Evolutionary conservation across 2,888 invertebrate species (phyloP), one percentile per base, ranked within the genome.

Genomic region (Oligia strigilis): DNA sequence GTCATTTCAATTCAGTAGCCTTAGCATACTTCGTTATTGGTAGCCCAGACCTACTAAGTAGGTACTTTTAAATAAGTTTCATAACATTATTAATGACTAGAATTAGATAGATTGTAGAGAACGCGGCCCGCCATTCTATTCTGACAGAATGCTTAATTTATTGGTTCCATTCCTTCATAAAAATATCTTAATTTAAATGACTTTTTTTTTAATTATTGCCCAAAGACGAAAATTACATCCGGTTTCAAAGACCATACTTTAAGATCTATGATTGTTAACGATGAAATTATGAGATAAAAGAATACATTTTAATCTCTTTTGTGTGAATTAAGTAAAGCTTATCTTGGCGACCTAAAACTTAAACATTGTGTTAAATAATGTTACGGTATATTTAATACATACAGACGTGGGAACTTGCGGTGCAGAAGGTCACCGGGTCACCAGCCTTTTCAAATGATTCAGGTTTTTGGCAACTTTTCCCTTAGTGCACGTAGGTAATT

Each of bases 301-400:
- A 78, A 77, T 49, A 71, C 60, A 81, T 89, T 79, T 84, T 70
- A 78, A 73, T 64, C 36, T 87, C 74, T 84, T 85, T 73, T 72
- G 82, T 83, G 87, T 78, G 81, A 89, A 89, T 86, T 83, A 83
- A 85, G 84, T 84, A 82, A 88, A 82, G 74, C 81, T 87, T 91
- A 91, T 90, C 88, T 91, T 71, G 66, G 55, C 77, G 88, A 87
- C 90, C 89, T 78, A 89, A 91, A 93, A 93, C 79, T 87, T 89
- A 81, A 87, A 89, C 89, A 92, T 90, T 91, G 91, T 92, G 89
- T 90, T 90, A 88, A 92, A 91, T 92, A 92, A 93, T 87, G 62
- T 93, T 92, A 91, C 92, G 89, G 92, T 91, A 90, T 83, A 83
- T 88, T 87, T 82, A 85, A 83, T 74, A 81, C 71, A 67, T 60